These are phyloP conservation scores for Clarias laeviceps DNA, from an alignment of 2,797 vertebrate genomes.

Conservation along the genomic window DNA sequence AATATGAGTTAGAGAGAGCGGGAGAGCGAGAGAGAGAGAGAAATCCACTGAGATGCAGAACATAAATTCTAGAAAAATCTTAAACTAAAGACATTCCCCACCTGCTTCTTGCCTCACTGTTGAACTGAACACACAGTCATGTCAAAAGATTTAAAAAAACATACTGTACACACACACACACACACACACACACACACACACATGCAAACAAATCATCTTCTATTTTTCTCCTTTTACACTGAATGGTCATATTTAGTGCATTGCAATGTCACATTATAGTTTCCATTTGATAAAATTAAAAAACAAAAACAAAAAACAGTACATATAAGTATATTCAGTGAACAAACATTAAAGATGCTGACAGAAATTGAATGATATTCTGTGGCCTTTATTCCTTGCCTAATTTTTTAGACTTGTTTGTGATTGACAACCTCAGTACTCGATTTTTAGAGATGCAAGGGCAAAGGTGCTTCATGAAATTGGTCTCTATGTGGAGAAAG, in stretches of 20 bases:
- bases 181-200: background rate
- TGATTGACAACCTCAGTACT: conserved; percentile 20
- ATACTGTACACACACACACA: background rate
- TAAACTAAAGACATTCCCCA: too few relatives aligned
- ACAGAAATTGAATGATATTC: conserved; percentile 53
- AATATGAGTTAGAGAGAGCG: too few relatives aligned
- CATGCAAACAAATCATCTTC: background rate
- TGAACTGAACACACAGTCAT: background rate
- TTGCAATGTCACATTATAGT: conserved; percentile 25
- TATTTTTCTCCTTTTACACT: background rate
- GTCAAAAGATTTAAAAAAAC: background rate
- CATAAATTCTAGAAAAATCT: too few relatives aligned
- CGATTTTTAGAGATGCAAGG: conserved; percentile 20
- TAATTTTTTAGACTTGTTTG: conserved; percentile 34
- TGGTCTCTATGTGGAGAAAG: conserved; percentile 1
- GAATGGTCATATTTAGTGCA: conserved; percentile 22
- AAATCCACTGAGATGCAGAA: too few relatives aligned
- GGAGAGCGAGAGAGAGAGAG: too few relatives aligned
- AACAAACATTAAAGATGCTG: conserved; percentile 31
- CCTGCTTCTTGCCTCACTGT: too few relatives aligned
- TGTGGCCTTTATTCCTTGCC: conserved; percentile 30
- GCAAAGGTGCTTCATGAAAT: background rate
- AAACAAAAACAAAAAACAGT: conserved; percentile 29
- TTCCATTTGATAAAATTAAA: conserved; percentile 29
- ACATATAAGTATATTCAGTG: conserved; percentile 36